phyloP scores from a whole-genome alignment of 1,140 invertebrate genomes.

The Aplysia californica region DNA sequence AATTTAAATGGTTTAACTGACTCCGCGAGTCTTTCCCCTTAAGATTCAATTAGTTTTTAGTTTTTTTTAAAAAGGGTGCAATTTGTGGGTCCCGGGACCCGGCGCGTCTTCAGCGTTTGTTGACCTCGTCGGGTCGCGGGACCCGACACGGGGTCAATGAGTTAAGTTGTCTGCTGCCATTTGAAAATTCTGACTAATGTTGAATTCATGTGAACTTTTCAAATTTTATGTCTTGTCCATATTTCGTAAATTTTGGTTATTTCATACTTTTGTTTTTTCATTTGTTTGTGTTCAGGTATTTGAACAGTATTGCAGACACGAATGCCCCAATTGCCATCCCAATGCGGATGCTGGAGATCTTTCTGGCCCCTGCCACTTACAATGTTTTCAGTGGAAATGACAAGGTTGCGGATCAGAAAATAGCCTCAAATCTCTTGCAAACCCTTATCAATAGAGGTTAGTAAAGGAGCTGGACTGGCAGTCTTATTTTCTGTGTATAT shows the following conservation, averaged over 20 bases:
- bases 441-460: constrained; percentile 25
- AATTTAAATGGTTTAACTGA: too few relatives aligned
- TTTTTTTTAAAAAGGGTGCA: too few relatives aligned
- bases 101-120: too few relatives aligned
- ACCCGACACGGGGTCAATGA: too few relatives aligned
- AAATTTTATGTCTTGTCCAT: neutral
- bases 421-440: constrained; percentile 21
- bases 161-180: neutral
- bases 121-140: too few relatives aligned
- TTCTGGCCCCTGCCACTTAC: constrained; percentile 73
- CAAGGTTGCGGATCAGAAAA: constrained; percentile 11
- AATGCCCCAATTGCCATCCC: constrained; percentile 77
- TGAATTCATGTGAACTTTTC: neutral
- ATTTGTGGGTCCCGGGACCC: too few relatives aligned
- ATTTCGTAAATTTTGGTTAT: neutral
- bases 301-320: constrained; percentile 43
- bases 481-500: too few relatives aligned
- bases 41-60: too few relatives aligned
- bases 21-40: too few relatives aligned
- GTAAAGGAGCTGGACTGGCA: too few relatives aligned
- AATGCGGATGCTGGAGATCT: constrained; percentile 82
- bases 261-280: neutral
- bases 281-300: constrained; percentile 43
- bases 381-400: constrained; percentile 33
- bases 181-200: neutral